Percentiles rank a stretch among this genome's conserved stretches.
Evolutionary conservation across 2,113 vertebrate species (phyloP).

Genomic region (Phoenicopterus ruber): DNA sequence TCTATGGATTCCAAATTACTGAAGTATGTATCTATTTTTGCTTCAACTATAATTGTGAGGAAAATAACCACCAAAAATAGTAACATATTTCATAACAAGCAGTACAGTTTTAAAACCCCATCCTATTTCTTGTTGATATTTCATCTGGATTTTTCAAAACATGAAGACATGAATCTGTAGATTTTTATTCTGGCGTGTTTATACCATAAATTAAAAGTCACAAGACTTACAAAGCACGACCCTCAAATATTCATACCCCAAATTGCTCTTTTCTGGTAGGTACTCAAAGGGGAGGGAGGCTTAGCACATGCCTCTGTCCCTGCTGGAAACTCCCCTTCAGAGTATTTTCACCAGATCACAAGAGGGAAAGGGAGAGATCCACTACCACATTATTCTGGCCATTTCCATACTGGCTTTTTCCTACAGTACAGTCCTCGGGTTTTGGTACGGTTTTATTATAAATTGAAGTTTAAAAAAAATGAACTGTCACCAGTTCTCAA

Average conservation of each 20-base stretch:
- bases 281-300: neutral
- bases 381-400: neutral
- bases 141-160: neutral
- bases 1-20: slow-evolving; percentile 43
- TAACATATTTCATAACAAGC: slow-evolving; percentile 31
- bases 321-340: neutral
- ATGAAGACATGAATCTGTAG: neutral
- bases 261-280: neutral
- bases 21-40: slow-evolving; percentile 51
- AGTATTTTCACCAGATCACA: neutral
- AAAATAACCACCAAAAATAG: slow-evolving; percentile 19
- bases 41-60: slow-evolving; percentile 15
- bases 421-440: neutral
- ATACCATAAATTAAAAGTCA: neutral
- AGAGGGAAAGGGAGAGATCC: neutral
- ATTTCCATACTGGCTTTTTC: neutral
- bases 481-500: neutral
- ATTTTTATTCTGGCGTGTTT: neutral
- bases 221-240: neutral
- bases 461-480: neutral
- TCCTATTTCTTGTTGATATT: neutral
- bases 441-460: neutral
- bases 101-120: neutral
- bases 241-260: neutral
- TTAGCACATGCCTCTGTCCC: neutral